Evolutionary conservation across 1,140 invertebrate species (phyloP), one percentile per base, ranked within the genome.

Genomic region (Episyrphus balteatus): DNA sequence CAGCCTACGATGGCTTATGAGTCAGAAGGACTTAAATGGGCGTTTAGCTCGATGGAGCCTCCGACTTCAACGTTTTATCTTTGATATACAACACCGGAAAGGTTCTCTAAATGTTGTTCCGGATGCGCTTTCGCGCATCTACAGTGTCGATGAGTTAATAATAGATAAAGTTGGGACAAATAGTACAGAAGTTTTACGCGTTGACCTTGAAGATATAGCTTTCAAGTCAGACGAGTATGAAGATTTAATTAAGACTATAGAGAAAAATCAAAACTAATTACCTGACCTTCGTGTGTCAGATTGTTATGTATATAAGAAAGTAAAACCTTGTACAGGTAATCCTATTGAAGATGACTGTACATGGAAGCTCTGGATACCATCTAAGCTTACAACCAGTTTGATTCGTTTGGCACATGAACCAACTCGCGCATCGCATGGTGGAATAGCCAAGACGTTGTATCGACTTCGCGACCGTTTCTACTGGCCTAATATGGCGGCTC

Each of bases 1-100:
- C 17, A 49, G 42, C 17, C 37, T 59, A 11, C 47, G 49, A 10
- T 57, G 42, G n/a, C n/a, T n/a, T n/a, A n/a, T n/a, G n/a, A n/a
- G n/a, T n/a, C n/a, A n/a, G n/a, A n/a, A n/a, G n/a, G n/a, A n/a
- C n/a, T n/a, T n/a, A n/a, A n/a, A n/a, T n/a, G n/a, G n/a, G n/a
- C n/a, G n/a, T n/a, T n/a, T n/a, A n/a, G n/a, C n/a, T n/a, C n/a
- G n/a, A n/a, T n/a, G n/a, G n/a, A n/a, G n/a, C n/a, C n/a, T n/a
- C n/a, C n/a, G n/a, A n/a, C n/a, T n/a, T n/a, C n/a, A n/a, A n/a
- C n/a, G n/a, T n/a, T n/a, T n/a, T n/a, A 32, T 46, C 56, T 62
- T 56, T 38, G 48, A 45, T 2, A 52, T 68, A 34, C 55, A 57
- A 43, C 62, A 66, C 34, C 54, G 57, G 8, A 51, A 55, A 8